phyloP scores from a whole-genome alignment of 2,797 vertebrate genomes.

The Ctenosaura bakeri region DNA sequence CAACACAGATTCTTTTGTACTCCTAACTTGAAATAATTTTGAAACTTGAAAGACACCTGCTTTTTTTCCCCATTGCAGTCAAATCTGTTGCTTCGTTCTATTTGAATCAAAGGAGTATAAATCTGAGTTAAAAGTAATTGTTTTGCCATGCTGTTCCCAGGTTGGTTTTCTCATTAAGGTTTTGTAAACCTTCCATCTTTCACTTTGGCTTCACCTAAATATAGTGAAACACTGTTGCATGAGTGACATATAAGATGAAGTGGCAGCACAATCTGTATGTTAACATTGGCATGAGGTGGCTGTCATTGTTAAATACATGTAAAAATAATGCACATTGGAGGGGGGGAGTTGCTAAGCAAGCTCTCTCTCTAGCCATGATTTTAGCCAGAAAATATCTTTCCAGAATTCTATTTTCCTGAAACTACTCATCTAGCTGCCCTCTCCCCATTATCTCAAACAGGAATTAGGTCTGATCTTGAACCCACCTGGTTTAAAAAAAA shows the following conservation, averaged over 20 bases:
- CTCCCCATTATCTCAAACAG: neutral
- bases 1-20: constrained; percentile 23
- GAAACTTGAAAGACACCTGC: constrained; percentile 21
- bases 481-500: neutral
- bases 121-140: constrained; percentile 23
- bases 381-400: neutral
- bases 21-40: constrained; percentile 6
- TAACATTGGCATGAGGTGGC: too few species aligned
- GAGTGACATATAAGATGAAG: neutral
- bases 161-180: neutral
- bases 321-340: neutral
- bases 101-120: constrained; percentile 18
- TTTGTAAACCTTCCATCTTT: neutral
- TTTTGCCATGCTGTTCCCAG: constrained; percentile 10
- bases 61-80: neutral
- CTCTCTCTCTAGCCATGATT: neutral
- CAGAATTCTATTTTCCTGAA: neutral
- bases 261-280: neutral
- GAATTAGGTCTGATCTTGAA: neutral
- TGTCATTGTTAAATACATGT: neutral
- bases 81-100: constrained; percentile 12
- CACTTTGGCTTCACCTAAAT: neutral
- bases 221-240: neutral
- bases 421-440: neutral
- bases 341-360: too few species aligned